Conservation (phyloP, 1,140 invertebrate genomes). For the Onthophagus taurus region DNA sequence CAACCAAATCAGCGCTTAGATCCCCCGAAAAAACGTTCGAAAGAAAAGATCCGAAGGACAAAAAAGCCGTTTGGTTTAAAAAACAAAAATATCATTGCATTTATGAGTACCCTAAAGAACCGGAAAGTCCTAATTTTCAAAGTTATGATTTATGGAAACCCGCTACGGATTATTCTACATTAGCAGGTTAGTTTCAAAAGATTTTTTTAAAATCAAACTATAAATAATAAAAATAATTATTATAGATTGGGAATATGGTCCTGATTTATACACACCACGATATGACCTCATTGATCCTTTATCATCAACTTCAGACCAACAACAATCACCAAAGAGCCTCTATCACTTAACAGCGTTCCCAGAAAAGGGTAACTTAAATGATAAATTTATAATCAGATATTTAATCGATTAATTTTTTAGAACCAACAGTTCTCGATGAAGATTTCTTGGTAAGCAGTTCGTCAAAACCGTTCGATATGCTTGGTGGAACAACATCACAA, state of each 20-base stretch:
- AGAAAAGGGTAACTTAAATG: slow-evolving; percentile 10
- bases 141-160: slow-evolving; percentile 34
- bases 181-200: slow-evolving; percentile 33
- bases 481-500: slow-evolving; percentile 50
- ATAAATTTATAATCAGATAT: not conserved
- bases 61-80: slow-evolving; percentile 64
- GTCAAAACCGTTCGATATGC: slow-evolving; percentile 54
- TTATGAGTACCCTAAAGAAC: slow-evolving; percentile 70
- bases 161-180: slow-evolving; percentile 30
- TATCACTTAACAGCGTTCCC: slow-evolving; percentile 9
- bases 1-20: slow-evolving; percentile 45
- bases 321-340: slow-evolving; percentile 4
- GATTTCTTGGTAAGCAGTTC: slow-evolving; percentile 64
- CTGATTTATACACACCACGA: slow-evolving; percentile 21
- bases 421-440: slow-evolving; percentile 40
- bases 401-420: slow-evolving; percentile 10
- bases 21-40: slow-evolving; percentile 42
- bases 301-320: too few relatives aligned
- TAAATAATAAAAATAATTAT: slow-evolving; percentile 1
- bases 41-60: slow-evolving; percentile 30
- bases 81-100: slow-evolving; percentile 72
- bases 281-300: too few relatives aligned
- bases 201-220: slow-evolving; percentile 6
- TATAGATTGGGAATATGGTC: slow-evolving; percentile 38
- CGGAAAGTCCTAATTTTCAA: slow-evolving; percentile 32